These are phyloP conservation scores for Myripristis murdjan DNA, from an alignment of 2,797 vertebrate species.

Conservation along the genomic window DNA sequence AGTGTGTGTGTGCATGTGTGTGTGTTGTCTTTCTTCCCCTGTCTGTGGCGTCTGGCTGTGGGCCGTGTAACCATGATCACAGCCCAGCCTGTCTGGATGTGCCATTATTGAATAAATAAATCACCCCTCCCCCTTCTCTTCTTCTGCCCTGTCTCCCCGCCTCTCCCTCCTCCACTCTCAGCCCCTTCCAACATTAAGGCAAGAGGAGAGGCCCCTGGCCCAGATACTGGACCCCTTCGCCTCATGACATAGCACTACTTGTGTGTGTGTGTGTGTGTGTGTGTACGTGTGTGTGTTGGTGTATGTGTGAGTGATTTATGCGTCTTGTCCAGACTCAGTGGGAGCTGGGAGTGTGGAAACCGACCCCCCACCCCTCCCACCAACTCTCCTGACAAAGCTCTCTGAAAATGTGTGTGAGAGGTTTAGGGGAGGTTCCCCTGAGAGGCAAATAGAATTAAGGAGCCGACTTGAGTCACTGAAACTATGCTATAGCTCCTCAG, in stretches of 20 bases:
- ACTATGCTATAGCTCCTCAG: slow-evolving; percentile 61
- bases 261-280: slow-evolving; percentile 33
- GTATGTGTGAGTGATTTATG: slow-evolving; percentile 77
- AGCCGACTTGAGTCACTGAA: slow-evolving; percentile 66
- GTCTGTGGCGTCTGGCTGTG: slow-evolving; percentile 26
- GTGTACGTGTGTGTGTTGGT: slow-evolving; percentile 27
- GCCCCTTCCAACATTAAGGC: slow-evolving; percentile 37
- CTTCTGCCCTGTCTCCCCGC: slow-evolving; percentile 15
- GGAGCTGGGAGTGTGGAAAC: slow-evolving; percentile 36
- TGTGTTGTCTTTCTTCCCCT: slow-evolving; percentile 10
- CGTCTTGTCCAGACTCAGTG: slow-evolving; percentile 76
- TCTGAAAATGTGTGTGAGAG: slow-evolving; percentile 75
- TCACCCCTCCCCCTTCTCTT: slow-evolving; percentile 31
- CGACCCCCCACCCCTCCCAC: slow-evolving; percentile 10
- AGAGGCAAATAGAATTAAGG: slow-evolving; percentile 76
- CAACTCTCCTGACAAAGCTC: slow-evolving; percentile 62
- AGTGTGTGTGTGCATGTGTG: background rate
- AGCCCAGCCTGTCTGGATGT: slow-evolving; percentile 46
- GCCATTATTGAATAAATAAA: slow-evolving; percentile 56
- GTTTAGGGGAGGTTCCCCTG: slow-evolving; percentile 69
- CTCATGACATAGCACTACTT: slow-evolving; percentile 59
- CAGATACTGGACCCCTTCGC: slow-evolving; percentile 63
- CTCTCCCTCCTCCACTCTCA: slow-evolving; percentile 42
- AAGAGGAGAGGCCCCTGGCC: slow-evolving; percentile 57
- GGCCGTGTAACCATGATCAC: slow-evolving; percentile 53